Base-by-base conservation (phyloP, 64 coral and sea anemone genomes). In the Anthopleura sola region DNA sequence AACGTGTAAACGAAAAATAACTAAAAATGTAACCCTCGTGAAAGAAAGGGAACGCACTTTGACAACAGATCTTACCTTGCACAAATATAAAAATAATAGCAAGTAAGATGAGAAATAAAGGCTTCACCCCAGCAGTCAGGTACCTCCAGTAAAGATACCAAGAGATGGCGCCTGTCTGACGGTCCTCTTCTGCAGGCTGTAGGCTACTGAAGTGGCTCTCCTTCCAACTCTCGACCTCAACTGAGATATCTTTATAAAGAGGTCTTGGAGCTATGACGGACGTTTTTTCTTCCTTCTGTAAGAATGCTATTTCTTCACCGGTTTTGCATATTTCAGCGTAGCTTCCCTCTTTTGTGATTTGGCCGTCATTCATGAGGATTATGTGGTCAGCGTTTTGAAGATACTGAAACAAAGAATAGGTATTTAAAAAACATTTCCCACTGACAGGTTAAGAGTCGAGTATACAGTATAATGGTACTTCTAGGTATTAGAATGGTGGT, bases 311-410 rank as follows among this genome's bases (percentile, higher is more conserved):
- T 37, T 83, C 82, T 60, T 55, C 82, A 13, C 50, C 55, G 58
- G 50, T 47, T 55, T 57, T 37, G 55, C 49, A 83, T 49, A 83
- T 55, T 12, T 75, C 60, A 15, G 19, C 80, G 37, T 75, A 89
- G n/a, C 80, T 89, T 19, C 88, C 88, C 23, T 89, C 64, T 8
- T 24, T 34, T 4, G 54, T 55, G 31, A 74, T 81, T 18, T 49
- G 19, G 21, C 88, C 88, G 6, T 90, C 54, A 33, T 90, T 85
- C 88, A 90, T 90, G 0, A 85, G 24, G 48, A 90, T 47, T 21
- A 90, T 78, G 29, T 55, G 68, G 9, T 85, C 74, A 34, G 82
- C 88, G 19, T 85, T 79, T 54, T 78, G 36, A 17, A 90, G 64
- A 77, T 87, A 87, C 57, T 75, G 36, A 1, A 58, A 20, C n/a